These are phyloP conservation scores for Oreortyx pictus DNA, from an alignment of 2,797 vertebrate species.

Conservation along the genomic window DNA sequence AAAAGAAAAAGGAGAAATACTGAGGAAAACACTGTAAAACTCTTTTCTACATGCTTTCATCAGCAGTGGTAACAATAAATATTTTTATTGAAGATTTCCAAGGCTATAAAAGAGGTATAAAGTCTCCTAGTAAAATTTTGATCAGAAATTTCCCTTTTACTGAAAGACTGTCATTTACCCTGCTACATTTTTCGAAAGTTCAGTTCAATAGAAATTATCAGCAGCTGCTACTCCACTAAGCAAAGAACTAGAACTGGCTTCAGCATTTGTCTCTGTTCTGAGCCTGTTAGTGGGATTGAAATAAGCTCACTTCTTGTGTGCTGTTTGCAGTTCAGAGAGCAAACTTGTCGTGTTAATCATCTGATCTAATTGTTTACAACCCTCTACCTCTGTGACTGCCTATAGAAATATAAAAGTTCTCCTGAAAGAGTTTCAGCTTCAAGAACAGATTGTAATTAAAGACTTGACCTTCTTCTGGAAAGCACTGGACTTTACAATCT, in stretches of 20 bases:
- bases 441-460: not conserved
- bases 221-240: not conserved
- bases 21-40: not conserved
- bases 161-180: not conserved
- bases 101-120: not conserved
- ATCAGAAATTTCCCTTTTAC: constrained; percentile 6
- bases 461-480: not conserved
- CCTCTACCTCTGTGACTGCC: not conserved
- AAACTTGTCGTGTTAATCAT: not conserved
- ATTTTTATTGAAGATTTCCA: constrained; percentile 1
- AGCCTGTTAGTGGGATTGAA: not conserved
- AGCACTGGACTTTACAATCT: not conserved
- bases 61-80: not conserved
- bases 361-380: not conserved
- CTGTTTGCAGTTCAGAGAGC: not conserved
- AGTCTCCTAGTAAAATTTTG: not conserved
- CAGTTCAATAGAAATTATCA: not conserved
- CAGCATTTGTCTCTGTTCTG: not conserved
- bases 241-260: not conserved
- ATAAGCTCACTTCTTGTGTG: not conserved
- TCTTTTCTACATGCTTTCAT: not conserved
- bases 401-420: not conserved
- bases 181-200: not conserved
- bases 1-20: not conserved
- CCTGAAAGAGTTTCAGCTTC: not conserved